A percentile compares a stretch with the other conserved stretches of the same genome.
These are phyloP conservation scores for Poeciliopsis occidentalis DNA, from an alignment of 2,113 vertebrate genomes.

Conservation along the genomic window DNA sequence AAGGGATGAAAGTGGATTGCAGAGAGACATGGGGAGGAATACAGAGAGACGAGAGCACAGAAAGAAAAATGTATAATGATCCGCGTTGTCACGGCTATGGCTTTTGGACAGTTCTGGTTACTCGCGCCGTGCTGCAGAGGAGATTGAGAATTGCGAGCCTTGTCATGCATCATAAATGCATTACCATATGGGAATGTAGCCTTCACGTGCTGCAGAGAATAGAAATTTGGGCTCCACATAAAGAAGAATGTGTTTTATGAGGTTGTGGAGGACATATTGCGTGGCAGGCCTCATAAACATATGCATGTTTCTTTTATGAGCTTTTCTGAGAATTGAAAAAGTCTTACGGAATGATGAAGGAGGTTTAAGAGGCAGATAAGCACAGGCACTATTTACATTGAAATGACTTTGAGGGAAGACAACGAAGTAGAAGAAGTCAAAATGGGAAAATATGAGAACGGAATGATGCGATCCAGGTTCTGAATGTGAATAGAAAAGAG, in stretches of 20 bases:
- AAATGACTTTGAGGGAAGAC: slow-evolving; percentile 48
- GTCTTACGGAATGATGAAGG: slow-evolving; percentile 35
- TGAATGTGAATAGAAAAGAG: slow-evolving; percentile 60
- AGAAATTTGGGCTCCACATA: slow-evolving; percentile 47
- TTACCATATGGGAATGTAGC: slow-evolving; percentile 60
- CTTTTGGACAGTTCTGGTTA: slow-evolving; percentile 68
- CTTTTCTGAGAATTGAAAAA: slow-evolving; percentile 50
- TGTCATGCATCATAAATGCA: slow-evolving; percentile 73
- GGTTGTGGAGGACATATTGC: slow-evolving; percentile 49
- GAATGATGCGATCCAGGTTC: slow-evolving; percentile 54
- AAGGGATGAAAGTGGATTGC: slow-evolving; percentile 56
- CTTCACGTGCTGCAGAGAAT: slow-evolving; percentile 37
- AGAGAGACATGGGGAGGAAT: slow-evolving; percentile 55
- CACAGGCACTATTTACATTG: slow-evolving; percentile 59
- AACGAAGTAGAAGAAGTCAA: slow-evolving; percentile 26
- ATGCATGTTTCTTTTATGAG: slow-evolving; percentile 56
- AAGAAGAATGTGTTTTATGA: slow-evolving; percentile 56
- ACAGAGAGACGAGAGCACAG: slow-evolving; percentile 49
- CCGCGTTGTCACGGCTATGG: slow-evolving; percentile 63
- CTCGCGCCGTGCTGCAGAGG: slow-evolving; percentile 44
- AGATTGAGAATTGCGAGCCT: slow-evolving; percentile 60
- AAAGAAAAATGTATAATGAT: slow-evolving; percentile 67
- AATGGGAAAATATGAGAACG: slow-evolving; percentile 51
- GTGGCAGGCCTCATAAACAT: slow-evolving; percentile 60
- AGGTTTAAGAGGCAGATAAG: slow-evolving; percentile 57